Conservation (phyloP, 2,113 vertebrate genomes). For the Tauraco erythrolophus region DNA sequence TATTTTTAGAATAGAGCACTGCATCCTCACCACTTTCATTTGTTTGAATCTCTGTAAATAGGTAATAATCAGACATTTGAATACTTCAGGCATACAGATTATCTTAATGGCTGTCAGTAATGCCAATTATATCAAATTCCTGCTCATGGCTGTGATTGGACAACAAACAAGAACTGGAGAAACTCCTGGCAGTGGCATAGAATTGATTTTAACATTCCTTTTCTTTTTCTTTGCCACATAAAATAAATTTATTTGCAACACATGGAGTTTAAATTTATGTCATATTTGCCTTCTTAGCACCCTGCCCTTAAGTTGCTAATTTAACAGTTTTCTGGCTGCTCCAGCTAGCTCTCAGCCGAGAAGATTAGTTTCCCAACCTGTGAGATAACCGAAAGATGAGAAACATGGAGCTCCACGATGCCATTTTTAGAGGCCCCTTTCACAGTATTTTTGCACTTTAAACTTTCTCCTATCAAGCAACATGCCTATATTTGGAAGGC, state of each 20-base stretch:
- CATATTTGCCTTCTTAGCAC: slow-evolving; percentile 24
- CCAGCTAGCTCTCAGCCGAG: not conserved
- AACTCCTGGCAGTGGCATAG: not conserved
- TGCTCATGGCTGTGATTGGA: not conserved
- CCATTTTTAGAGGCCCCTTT: slow-evolving; percentile 27
- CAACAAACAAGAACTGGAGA: not conserved
- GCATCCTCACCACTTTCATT: not conserved
- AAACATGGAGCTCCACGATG: not conserved
- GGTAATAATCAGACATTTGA: not conserved
- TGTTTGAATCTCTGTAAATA: not conserved
- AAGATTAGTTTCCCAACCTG: not conserved
- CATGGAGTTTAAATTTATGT: slow-evolving; percentile 11
- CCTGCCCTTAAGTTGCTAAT: slow-evolving; percentile 23
- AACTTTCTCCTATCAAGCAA: not conserved
- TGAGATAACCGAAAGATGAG: slow-evolving; percentile 19
- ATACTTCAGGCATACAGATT: not conserved
- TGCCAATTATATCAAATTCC: not conserved
- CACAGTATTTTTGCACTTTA: slow-evolving; percentile 17
- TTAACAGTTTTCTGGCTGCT: slow-evolving; percentile 32
- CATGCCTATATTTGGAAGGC: slow-evolving; percentile 14
- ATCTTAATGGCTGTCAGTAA: not conserved
- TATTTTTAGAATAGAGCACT: not conserved
- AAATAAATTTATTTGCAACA: slow-evolving; percentile 10
- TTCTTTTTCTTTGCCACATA: slow-evolving; percentile 10
- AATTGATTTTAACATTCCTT: not conserved